These are phyloP conservation scores for Mesitornis unicolor DNA, from an alignment of 2,113 vertebrate species.

Conservation along the genomic window DNA sequence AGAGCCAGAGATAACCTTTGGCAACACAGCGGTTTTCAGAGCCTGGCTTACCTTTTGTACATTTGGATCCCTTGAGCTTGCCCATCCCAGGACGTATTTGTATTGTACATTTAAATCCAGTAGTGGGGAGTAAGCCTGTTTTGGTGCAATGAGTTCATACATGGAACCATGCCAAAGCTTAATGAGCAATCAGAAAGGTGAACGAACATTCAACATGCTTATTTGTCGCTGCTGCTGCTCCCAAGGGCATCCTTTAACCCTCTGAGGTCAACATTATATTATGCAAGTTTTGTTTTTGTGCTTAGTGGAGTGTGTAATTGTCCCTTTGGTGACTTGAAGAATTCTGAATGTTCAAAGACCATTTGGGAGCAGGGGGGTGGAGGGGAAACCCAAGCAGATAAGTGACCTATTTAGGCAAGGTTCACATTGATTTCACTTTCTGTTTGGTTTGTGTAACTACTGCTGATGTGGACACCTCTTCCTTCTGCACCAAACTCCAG, in stretches of 20 bases:
- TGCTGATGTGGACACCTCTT: neutral
- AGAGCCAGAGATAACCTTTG: neutral
- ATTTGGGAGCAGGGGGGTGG: neutral
- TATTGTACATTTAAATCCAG: neutral
- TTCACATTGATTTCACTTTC: conserved; percentile 37
- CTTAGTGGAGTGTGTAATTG: conserved; percentile 46
- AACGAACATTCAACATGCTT: conserved; percentile 13
- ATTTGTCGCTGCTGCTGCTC: conserved; percentile 25
- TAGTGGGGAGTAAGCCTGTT: neutral
- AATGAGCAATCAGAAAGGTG: conserved; percentile 50
- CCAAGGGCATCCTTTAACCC: neutral
- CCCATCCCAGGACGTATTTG: neutral
- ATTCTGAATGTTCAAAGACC: conserved; percentile 3
- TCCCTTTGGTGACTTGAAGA: conserved; percentile 16
- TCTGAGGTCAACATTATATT: neutral
- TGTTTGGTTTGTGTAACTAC: neutral
- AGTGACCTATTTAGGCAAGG: conserved; percentile 22
- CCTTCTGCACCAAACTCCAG: neutral
- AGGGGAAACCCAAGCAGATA: neutral
- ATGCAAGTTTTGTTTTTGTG: conserved; percentile 24
- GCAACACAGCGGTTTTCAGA: neutral
- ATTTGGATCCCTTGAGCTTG: neutral
- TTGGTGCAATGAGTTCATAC: conserved; percentile 41
- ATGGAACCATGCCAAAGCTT: conserved; percentile 18
- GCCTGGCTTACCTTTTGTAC: neutral